A percentile compares a stretch with the other conserved stretches of the same genome.
These are phyloP conservation scores for Panagrolaimus sp. DNA, from an alignment of 1,140 invertebrate genomes.

Conservation along the genomic window DNA sequence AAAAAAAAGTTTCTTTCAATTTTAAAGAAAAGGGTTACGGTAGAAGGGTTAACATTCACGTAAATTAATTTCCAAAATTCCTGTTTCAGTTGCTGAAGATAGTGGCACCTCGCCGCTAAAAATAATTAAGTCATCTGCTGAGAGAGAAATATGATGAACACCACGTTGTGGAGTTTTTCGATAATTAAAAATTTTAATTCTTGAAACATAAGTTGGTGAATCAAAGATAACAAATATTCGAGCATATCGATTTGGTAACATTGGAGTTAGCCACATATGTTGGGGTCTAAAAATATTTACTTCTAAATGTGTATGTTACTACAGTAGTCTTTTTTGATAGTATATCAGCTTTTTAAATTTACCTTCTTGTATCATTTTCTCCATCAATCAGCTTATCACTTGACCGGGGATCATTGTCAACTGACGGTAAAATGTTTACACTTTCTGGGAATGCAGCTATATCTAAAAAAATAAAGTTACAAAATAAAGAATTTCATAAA, in stretches of 20 bases:
- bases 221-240: constrained; percentile 75
- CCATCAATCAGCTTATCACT: constrained; percentile 74
- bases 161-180: constrained; percentile 71
- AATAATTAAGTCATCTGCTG: constrained; percentile 53
- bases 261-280: constrained; percentile 75
- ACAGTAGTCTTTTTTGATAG: too few relatives aligned
- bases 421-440: constrained; percentile 69
- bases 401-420: constrained; percentile 68
- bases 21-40: neutral
- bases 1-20: too few relatives aligned
- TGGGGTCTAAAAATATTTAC: constrained; percentile 60
- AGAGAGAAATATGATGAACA: constrained; percentile 72
- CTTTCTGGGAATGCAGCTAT: constrained; percentile 74
- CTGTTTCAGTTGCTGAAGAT: constrained; percentile 39
- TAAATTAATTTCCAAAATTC: constrained; percentile 47
- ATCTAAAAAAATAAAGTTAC: constrained; percentile 61
- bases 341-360: too few relatives aligned
- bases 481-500: neutral
- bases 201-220: constrained; percentile 68
- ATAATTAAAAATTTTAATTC: constrained; percentile 78
- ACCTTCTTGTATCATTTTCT: constrained; percentile 65
- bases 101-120: constrained; percentile 49
- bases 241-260: constrained; percentile 67
- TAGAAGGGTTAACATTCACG: constrained; percentile 29
- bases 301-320: too few relatives aligned